Evolutionary conservation across 2,113 vertebrate genomes (phyloP).

Genomic region (Varanus komodoensis): DNA sequence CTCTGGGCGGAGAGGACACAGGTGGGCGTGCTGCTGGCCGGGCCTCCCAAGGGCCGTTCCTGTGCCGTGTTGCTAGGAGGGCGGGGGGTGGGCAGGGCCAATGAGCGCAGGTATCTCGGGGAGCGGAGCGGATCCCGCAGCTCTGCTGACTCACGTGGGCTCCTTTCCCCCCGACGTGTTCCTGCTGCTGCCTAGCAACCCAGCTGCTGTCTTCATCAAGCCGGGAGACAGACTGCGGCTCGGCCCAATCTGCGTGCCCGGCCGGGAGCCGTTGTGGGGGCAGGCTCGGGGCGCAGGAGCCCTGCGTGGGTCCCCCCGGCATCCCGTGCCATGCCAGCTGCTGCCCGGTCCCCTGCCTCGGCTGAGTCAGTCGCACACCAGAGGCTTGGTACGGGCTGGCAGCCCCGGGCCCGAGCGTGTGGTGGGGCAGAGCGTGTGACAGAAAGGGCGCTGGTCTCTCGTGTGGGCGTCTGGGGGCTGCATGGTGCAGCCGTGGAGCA

Average conservation of each 20-base stretch:
- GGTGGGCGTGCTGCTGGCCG: not conserved
- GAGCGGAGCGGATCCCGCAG: not conserved
- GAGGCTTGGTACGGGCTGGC: not conserved
- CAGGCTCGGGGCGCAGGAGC: not conserved
- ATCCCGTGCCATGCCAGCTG: no score
- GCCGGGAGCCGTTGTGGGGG: not conserved
- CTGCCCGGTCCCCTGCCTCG: no score
- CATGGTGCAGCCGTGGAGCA: no score
- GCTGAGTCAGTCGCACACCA: not conserved
- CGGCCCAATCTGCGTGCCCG: not conserved
- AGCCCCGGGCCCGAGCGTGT: not conserved
- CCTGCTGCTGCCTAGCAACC: slow-evolving; percentile 41
- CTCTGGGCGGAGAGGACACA: not conserved
- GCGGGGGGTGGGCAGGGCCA: not conserved
- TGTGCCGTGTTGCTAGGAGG: not conserved
- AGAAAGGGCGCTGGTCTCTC: not conserved
- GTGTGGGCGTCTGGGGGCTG: not conserved
- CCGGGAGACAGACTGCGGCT: slow-evolving; percentile 9
- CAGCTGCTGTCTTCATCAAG: slow-evolving; percentile 32
- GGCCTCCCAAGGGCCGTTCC: not conserved
- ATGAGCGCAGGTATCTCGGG: not conserved
- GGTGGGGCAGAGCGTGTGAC: no score
- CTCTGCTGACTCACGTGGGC: slow-evolving; percentile 19
- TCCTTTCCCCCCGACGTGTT: slow-evolving; percentile 23
- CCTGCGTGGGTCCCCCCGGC: not conserved